Conservation (phyloP, 2,113 vertebrate species). For the Ictalurus punctatus region DNA sequence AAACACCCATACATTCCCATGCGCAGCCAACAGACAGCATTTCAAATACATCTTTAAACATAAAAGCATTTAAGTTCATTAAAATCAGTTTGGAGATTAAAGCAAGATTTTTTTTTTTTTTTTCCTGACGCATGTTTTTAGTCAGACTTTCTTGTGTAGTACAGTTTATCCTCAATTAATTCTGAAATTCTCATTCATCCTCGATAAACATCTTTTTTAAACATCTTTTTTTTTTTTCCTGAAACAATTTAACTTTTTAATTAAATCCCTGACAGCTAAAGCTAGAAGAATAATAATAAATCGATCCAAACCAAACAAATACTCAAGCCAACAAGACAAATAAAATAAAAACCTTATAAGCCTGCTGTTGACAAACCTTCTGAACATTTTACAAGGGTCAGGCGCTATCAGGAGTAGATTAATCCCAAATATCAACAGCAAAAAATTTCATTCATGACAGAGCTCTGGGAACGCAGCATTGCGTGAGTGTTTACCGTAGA, state of each 20-base stretch:
- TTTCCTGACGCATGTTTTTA: not conserved
- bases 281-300: not conserved
- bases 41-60: not conserved
- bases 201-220: conserved; percentile 11
- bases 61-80: not conserved
- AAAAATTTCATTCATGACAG: conserved; percentile 58
- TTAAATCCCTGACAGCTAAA: conserved; percentile 9
- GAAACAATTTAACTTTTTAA: conserved; percentile 6
- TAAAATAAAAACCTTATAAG: not conserved
- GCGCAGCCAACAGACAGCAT: not conserved
- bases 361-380: conserved; percentile 11
- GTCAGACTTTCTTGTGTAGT: too few species aligned
- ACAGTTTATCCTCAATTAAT: not conserved
- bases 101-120: not conserved
- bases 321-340: not conserved
- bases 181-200: not conserved
- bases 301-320: not conserved
- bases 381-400: conserved; percentile 29
- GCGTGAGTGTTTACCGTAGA: conserved; percentile 50
- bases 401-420: conserved; percentile 36
- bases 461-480: not conserved
- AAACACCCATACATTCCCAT: not conserved
- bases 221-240: not conserved
- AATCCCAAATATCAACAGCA: conserved; percentile 63
- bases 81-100: not conserved